These are phyloP conservation scores for Lepilemur septentrionalis DNA, from an alignment of 2,797 vertebrate species.

Conservation along the genomic window DNA sequence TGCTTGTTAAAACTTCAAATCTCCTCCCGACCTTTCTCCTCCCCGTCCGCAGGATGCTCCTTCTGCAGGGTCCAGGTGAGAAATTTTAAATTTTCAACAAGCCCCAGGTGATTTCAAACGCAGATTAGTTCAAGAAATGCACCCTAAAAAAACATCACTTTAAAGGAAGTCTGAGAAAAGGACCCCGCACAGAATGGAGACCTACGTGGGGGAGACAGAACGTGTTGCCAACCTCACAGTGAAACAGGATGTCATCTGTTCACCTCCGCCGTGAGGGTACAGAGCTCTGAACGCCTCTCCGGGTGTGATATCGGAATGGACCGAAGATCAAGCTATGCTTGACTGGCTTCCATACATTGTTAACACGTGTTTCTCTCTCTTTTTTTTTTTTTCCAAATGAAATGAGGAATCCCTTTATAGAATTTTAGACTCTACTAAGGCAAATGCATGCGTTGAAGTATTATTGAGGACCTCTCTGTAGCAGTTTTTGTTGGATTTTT, in stretches of 20 bases:
- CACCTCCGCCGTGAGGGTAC: neutral
- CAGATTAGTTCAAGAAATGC: neutral
- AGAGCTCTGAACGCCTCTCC: neutral
- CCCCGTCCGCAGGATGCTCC: neutral
- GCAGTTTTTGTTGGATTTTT: neutral
- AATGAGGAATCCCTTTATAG: neutral
- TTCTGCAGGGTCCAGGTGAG: neutral
- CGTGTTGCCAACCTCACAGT: neutral
- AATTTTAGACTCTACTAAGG: neutral
- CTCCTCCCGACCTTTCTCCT: rapidly evolving
- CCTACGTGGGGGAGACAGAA: neutral
- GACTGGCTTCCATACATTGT: neutral
- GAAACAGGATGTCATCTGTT: neutral
- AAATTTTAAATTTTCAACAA: neutral
- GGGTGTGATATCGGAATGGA: neutral
- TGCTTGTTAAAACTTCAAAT: neutral
- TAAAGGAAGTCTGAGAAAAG: neutral
- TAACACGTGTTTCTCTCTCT: neutral
- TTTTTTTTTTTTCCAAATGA: neutral
- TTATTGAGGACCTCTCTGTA: neutral
- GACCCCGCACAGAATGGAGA: neutral
- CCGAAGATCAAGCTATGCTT: neutral
- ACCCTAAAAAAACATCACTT: neutral
- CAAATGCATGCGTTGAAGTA: neutral
- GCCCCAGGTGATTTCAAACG: neutral